A percentile compares a stretch with the other conserved stretches of the same genome.
phyloP scores from a whole-genome alignment of 1,140 invertebrate species.

The Cecropterus lyciades region DNA sequence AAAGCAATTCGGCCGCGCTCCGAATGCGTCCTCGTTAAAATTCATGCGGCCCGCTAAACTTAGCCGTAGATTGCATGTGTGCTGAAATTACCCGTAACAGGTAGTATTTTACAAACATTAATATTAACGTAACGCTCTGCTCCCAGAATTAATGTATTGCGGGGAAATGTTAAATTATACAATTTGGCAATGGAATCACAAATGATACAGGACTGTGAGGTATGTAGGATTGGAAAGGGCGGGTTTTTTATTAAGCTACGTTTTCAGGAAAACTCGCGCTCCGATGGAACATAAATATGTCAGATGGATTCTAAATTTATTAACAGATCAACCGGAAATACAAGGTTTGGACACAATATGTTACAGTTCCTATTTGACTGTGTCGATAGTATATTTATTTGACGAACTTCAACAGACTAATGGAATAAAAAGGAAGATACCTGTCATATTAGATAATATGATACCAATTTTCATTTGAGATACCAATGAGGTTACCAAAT shows the following conservation, averaged over 20 bases:
- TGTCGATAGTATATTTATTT: too few relatives aligned
- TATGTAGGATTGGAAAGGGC: constrained; percentile 1
- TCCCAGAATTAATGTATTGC: constrained; percentile 25
- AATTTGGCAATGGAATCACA: background rate
- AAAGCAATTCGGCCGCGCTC: constrained; percentile 15
- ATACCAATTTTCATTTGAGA: too few relatives aligned
- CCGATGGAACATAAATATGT: too few relatives aligned
- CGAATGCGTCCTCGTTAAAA: constrained; percentile 16
- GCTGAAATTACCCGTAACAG: constrained; percentile 27
- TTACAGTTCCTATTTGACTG: too few relatives aligned
- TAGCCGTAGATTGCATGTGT: constrained; percentile 20
- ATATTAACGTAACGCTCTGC: constrained; percentile 22
- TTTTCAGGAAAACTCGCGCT: background rate
- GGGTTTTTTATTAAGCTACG: constrained; percentile 6
- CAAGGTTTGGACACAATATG: too few relatives aligned
- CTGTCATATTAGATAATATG: too few relatives aligned
- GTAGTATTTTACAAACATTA: constrained; percentile 33
- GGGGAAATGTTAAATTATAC: constrained; percentile 26
- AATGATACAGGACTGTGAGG: constrained; percentile 9
- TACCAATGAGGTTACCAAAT: too few relatives aligned
- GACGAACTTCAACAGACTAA: too few relatives aligned
- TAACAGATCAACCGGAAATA: too few relatives aligned
- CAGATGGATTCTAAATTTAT: too few relatives aligned
- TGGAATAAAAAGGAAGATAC: too few relatives aligned
- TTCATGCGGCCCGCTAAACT: constrained; percentile 22